These are phyloP conservation scores for Choloepus didactylus DNA, from an alignment of 2,797 vertebrate genomes.

Conservation along the genomic window DNA sequence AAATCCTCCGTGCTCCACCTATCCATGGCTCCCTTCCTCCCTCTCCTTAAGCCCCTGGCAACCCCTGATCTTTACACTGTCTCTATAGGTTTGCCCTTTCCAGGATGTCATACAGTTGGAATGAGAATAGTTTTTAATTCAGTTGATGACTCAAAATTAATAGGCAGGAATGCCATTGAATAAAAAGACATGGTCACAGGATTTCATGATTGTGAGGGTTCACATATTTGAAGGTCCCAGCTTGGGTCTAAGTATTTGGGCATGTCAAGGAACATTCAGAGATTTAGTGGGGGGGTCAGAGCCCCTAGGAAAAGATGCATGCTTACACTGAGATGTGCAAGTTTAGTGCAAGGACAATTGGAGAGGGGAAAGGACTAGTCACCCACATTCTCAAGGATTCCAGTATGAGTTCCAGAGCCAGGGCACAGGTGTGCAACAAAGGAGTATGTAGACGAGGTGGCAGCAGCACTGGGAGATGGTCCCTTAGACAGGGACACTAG, in stretches of 20 bases:
- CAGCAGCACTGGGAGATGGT: not conserved
- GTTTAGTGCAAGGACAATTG: not conserved
- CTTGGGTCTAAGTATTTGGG: constrained; percentile 21
- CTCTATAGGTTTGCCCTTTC: too few species aligned
- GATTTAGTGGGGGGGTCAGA: not conserved
- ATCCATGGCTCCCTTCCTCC: too few species aligned
- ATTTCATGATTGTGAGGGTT: not conserved
- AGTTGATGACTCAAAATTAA: not conserved
- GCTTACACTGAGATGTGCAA: not conserved
- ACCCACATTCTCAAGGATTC: not conserved
- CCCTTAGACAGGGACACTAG: not conserved
- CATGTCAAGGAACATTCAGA: not conserved
- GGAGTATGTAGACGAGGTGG: accelerated
- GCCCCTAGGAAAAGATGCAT: not conserved
- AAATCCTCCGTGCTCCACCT: too few species aligned
- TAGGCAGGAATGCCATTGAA: not conserved
- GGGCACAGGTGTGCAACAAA: not conserved
- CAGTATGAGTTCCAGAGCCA: not conserved
- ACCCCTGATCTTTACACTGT: too few species aligned
- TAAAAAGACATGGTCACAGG: not conserved
- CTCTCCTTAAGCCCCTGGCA: too few species aligned
- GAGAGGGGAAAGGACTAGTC: not conserved
- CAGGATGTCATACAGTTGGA: too few species aligned
- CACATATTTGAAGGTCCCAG: not conserved
- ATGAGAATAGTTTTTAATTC: constrained; percentile 9